Conservation (phyloP, 2,888 invertebrate genomes). For the Cephus pulcher region DNA sequence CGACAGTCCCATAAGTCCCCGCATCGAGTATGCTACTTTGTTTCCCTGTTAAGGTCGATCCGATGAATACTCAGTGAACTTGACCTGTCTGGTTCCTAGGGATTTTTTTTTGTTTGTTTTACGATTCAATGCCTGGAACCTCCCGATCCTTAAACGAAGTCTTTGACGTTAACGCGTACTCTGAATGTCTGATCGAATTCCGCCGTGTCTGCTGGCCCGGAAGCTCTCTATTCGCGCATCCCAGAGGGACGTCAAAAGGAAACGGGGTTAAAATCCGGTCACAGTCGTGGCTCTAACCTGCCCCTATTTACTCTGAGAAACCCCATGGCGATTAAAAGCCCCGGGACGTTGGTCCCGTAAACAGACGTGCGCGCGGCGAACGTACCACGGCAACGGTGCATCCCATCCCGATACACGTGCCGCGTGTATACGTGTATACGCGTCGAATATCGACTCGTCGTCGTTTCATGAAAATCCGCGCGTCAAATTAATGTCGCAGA, state of each 20-base stretch:
- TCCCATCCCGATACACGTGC: no score
- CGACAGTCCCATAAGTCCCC: neutral
- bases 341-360: neutral
- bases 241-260: neutral
- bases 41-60: neutral
- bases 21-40: neutral
- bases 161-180: neutral
- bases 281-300: neutral
- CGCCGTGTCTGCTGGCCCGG: neutral
- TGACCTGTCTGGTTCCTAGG: neutral
- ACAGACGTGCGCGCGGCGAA: neutral
- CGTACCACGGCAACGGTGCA: neutral
- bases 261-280: neutral
- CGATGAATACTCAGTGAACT: neutral
- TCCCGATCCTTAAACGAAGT: neutral
- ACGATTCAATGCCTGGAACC: neutral
- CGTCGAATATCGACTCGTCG: neutral
- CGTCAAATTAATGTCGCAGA: neutral
- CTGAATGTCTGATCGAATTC: neutral
- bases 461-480: neutral
- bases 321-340: neutral
- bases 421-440: neutral
- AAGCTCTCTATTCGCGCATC: neutral
- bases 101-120: neutral
- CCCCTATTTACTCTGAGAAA: neutral